Percentiles rank a stretch among this genome's conserved stretches.
Conservation (phyloP, 2,113 vertebrate genomes). For the Tetraodon nigroviridis region DNA sequence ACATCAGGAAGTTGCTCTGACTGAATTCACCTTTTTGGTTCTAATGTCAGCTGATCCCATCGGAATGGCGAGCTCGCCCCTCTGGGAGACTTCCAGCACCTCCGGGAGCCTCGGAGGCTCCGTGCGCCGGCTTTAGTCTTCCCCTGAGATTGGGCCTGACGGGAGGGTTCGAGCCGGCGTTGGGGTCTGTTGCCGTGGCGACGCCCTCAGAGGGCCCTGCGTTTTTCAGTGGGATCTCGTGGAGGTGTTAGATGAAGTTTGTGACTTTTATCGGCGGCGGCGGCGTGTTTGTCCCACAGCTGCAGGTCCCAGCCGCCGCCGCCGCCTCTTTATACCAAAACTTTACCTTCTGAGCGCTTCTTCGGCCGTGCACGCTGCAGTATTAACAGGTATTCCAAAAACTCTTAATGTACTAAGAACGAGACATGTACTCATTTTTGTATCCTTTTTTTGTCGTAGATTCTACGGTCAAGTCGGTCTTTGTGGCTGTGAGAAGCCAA, state of each 20-base stretch:
- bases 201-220: too few relatives aligned
- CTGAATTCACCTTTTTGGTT: not conserved
- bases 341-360: conserved; percentile 18
- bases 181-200: too few relatives aligned
- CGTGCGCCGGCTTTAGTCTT: not conserved
- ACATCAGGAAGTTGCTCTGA: not conserved
- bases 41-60: conserved; percentile 10
- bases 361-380: conserved; percentile 54
- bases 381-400: conserved; percentile 67
- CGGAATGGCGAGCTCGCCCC: not conserved
- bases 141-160: not conserved
- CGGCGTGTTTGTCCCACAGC: not conserved
- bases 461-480: conserved; percentile 48
- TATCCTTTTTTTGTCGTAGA: conserved; percentile 44
- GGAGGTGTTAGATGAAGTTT: too few relatives aligned
- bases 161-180: conserved; percentile 21
- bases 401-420: conserved; percentile 50
- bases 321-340: not conserved
- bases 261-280: not conserved
- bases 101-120: too few relatives aligned
- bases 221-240: too few relatives aligned
- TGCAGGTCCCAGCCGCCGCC: not conserved
- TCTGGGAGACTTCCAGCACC: too few relatives aligned
- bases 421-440: conserved; percentile 54
- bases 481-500: conserved; percentile 39